Evolutionary conservation across 2,888 invertebrate genomes (phyloP), one percentile per base, ranked within the genome.

Genomic region (Hirtodrosophila trivittata): DNA sequence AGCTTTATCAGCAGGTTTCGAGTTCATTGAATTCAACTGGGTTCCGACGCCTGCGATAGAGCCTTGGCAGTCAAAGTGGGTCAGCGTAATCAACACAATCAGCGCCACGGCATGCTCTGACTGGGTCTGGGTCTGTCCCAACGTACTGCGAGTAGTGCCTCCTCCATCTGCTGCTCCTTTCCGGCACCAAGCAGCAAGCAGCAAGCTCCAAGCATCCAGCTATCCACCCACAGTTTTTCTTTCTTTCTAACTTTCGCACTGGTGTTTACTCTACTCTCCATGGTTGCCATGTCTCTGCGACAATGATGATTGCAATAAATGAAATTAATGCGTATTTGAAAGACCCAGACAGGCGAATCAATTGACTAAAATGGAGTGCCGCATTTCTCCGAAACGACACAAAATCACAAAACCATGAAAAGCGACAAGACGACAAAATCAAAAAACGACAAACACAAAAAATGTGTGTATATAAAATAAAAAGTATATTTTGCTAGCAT

Each of bases 301-400:
- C 75, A 80, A 86, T 76, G 80, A 80, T 80, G 80, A 80, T 75
- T 78, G 84, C 86, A 84, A 83, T 86, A 86, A 86, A 86, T 85
- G 75, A 85, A 83, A 83, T 86, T 83, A 82, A 86, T 86, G 85
- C 69, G 76, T 80, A 85, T 85, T 83, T 86, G 69, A 80, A 82
- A 78, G 69, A 75, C 62, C 75, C 85, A 86, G 87, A 86, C 87
- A 85, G 78, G 85, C 83, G 87, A 85, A 86, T 86, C 85, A 86
- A 86, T 86, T 83, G 81, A 78, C 71, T 67, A 75, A 84, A 84
- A 81, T 74, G 76, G 70, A 76, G 74, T 71, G 64, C 38, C 77
- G 66, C 76, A 74, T 75, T 75, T 70, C 42, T 51, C 28, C 47
- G 47, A 39, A 49, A 54, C 46, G 33, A 10, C 38, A 33, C 70